Conservation (phyloP, 2,888 invertebrate genomes). For the Gymnosoma rotundatum region DNA sequence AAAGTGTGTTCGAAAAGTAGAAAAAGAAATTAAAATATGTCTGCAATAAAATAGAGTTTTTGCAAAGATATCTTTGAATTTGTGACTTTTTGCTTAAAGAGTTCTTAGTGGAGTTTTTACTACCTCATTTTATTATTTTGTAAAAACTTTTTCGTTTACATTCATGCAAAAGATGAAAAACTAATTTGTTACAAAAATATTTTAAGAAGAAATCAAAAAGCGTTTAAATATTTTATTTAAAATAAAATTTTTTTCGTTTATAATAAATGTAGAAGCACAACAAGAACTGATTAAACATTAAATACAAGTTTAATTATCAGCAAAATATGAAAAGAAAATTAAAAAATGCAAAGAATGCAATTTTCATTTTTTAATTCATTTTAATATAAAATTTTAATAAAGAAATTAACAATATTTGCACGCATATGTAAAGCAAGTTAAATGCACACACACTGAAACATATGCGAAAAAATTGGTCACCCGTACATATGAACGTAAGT, state of each 20-base stretch:
- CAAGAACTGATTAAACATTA: constrained; percentile 1
- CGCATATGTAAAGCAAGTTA: constrained; percentile 7
- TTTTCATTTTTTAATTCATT: constrained; percentile 36
- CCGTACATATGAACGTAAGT: background rate
- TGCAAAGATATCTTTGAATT: background rate
- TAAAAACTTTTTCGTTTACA: constrained; percentile 17
- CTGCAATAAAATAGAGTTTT: background rate
- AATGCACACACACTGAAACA: too few relatives aligned
- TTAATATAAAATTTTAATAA: constrained; percentile 63
- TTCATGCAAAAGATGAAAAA: background rate
- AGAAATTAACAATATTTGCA: constrained; percentile 59
- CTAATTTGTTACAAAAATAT: constrained; percentile 36
- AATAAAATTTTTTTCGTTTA: constrained; percentile 62
- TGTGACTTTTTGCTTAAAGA: background rate
- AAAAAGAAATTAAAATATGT: background rate
- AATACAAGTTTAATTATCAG: constrained; percentile 57
- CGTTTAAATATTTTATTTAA: constrained; percentile 65
- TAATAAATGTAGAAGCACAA: constrained; percentile 23
- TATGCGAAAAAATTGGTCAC: background rate
- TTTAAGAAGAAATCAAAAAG: constrained; percentile 46
- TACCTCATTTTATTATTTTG: background rate
- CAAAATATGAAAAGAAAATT: constrained; percentile 10
- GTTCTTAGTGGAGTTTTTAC: background rate
- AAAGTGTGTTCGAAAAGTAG: background rate
- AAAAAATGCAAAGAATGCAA: constrained; percentile 27